These are phyloP conservation scores for Gobio occitaniae DNA, from an alignment of 2,797 vertebrate genomes.

Conservation along the genomic window DNA sequence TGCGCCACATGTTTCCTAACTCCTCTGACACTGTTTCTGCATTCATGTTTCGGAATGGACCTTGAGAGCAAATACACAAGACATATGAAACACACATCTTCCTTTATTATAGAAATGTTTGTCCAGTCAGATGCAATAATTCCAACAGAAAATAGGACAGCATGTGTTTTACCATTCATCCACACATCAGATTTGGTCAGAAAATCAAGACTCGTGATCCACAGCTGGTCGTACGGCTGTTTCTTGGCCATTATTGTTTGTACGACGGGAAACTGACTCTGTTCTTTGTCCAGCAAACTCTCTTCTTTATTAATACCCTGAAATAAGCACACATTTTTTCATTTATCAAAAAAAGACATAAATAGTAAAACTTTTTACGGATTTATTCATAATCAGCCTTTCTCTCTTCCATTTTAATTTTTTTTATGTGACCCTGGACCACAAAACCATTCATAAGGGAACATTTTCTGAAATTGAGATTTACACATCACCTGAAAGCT, in stretches of 20 bases:
- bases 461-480: no score
- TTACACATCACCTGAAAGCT: no score
- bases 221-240: constrained; percentile 88
- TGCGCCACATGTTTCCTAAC: constrained; percentile 87
- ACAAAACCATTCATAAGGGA: no score
- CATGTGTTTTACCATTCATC: constrained; percentile 85
- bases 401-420: neutral
- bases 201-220: constrained; percentile 86
- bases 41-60: constrained; percentile 79
- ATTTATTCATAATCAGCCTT: neutral
- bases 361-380: neutral
- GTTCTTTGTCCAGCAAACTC: constrained; percentile 82
- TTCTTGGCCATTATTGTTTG: constrained; percentile 82
- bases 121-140: neutral
- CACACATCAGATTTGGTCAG: constrained; percentile 85
- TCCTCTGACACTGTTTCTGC: constrained; percentile 86
- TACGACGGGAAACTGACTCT: constrained; percentile 84
- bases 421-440: no score
- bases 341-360: neutral
- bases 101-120: neutral
- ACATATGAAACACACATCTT: constrained; percentile 1
- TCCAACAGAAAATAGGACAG: neutral
- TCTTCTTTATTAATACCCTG: constrained; percentile 91
- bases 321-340: constrained; percentile 27
- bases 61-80: constrained; percentile 66